Percentiles rank a stretch among this genome's conserved stretches.
These are phyloP conservation scores for Lanistes nyassanus DNA, from an alignment of 1,140 invertebrate species.

Conservation along the genomic window DNA sequence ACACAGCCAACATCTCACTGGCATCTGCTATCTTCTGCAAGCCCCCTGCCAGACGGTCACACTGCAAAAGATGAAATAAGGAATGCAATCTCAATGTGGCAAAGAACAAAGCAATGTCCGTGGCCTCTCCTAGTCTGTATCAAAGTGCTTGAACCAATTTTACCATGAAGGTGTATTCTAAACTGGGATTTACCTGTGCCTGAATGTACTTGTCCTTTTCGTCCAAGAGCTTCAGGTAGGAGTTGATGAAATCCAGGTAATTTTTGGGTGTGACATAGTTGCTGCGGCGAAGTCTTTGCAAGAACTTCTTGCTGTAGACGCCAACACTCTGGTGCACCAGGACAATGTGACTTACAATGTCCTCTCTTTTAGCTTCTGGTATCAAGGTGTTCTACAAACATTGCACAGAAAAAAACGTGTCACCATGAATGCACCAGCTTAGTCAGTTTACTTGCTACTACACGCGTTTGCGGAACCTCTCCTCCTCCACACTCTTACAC, in stretches of 20 bases:
- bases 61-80: conserved; percentile 65
- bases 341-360: conserved; percentile 84
- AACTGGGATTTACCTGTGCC: conserved; percentile 69
- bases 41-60: conserved; percentile 76
- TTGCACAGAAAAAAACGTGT: not conserved
- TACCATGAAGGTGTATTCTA: not conserved
- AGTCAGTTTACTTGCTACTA: too few relatives aligned
- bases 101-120: conserved; percentile 1
- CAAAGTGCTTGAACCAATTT: too few relatives aligned
- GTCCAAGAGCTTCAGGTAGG: conserved; percentile 79
- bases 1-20: conserved; percentile 76
- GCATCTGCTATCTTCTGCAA: conserved; percentile 84
- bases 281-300: conserved; percentile 76
- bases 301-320: conserved; percentile 79
- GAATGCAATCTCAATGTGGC: not conserved
- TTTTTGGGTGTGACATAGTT: conserved; percentile 92
- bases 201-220: conserved; percentile 77
- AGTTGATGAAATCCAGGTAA: conserved; percentile 86
- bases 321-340: conserved; percentile 81
- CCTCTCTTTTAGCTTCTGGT: conserved; percentile 74
- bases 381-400: conserved; percentile 68
- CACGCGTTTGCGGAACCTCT: too few relatives aligned
- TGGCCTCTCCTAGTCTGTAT: not conserved
- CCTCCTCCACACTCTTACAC: not conserved
- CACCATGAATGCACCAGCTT: too few relatives aligned